A percentile compares a stretch with the other conserved stretches of the same genome.
phyloP scores from a whole-genome alignment of 2,888 invertebrate species.

The Mimachlamys varia region DNA sequence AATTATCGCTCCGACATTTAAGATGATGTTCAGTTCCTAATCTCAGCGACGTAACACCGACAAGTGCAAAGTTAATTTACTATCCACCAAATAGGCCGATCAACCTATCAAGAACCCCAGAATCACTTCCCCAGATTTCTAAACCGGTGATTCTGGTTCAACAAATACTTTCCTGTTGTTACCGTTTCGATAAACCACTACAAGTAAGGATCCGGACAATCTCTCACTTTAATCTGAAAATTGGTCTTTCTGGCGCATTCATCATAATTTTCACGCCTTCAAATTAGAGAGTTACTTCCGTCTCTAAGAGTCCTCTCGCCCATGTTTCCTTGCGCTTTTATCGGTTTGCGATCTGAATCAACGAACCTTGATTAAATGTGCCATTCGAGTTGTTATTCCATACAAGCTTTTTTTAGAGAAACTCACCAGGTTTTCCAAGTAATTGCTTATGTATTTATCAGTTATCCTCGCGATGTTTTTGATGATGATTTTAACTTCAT shows the following conservation, averaged over 20 bases:
- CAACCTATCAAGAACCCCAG: background rate
- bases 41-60: slow-evolving; percentile 15
- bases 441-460: no score
- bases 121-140: background rate
- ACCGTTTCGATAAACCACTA: background rate
- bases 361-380: background rate
- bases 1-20: background rate
- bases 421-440: no score
- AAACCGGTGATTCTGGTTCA: background rate
- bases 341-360: background rate
- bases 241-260: background rate
- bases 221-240: background rate
- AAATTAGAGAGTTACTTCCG: slow-evolving; percentile 31
- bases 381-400: background rate
- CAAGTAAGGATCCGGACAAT: background rate
- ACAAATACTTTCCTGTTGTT: background rate
- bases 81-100: background rate
- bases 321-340: background rate
- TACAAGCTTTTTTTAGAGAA: no score
- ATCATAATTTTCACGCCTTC: slow-evolving; percentile 34
- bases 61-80: background rate
- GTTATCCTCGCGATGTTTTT: no score
- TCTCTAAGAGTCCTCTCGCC: background rate
- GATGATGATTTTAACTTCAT: no score
- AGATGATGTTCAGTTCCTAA: background rate